Conservation (phyloP, 2,113 vertebrate species). For the Microtus richardsoni region DNA sequence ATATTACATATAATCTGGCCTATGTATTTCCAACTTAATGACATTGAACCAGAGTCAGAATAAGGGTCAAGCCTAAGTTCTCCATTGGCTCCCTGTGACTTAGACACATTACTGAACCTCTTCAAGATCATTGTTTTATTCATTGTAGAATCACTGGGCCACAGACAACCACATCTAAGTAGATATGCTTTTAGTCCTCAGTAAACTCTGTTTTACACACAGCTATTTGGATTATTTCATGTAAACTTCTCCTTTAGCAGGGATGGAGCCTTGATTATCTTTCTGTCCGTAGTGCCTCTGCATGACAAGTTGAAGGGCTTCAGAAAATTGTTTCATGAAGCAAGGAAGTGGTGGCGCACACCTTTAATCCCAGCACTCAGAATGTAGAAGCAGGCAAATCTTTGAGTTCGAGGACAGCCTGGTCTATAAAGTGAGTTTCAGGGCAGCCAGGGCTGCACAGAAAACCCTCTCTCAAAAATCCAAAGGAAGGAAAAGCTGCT, state of each 20-base stretch:
- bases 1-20: constrained; percentile 5
- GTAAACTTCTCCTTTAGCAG: background rate
- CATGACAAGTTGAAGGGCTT: background rate
- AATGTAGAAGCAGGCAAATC: background rate
- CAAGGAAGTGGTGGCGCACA: background rate
- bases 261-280: background rate
- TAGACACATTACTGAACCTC: background rate
- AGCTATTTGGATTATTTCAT: constrained; percentile 10
- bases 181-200: background rate
- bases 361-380: background rate
- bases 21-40: constrained; percentile 42
- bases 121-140: background rate
- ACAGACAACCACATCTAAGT: constrained; percentile 1
- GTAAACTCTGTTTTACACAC: background rate
- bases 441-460: background rate
- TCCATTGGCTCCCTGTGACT: constrained; percentile 34
- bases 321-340: background rate
- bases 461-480: background rate
- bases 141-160: background rate
- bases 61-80: constrained; percentile 22
- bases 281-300: background rate
- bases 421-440: background rate
- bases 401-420: background rate
- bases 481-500: background rate
- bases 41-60: constrained; percentile 19